phyloP scores from a whole-genome alignment of 1,140 invertebrate species.

The Penaeus indicus region DNA sequence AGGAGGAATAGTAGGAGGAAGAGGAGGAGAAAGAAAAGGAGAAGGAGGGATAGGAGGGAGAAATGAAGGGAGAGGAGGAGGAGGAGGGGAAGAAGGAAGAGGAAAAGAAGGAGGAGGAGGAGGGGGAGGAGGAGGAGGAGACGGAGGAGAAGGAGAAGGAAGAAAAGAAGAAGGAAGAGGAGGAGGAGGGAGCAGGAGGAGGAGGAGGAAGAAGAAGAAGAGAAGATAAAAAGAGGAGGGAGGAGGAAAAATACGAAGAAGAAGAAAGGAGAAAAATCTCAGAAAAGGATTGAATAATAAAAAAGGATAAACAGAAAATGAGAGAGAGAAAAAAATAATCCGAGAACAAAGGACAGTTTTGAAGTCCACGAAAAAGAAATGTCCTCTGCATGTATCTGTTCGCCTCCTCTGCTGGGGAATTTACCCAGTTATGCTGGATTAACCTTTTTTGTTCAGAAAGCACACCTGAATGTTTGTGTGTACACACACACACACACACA shows the following conservation, averaged over 20 bases:
- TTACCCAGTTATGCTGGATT: too few relatives aligned
- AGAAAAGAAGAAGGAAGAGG: neutral
- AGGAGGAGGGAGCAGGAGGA: neutral
- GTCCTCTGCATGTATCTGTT: too few relatives aligned
- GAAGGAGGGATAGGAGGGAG: neutral
- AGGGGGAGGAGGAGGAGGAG: neutral
- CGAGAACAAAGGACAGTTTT: neutral
- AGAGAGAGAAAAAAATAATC: neutral
- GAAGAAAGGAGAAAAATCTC: neutral
- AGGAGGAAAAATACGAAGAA: neutral
- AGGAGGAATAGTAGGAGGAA: neutral
- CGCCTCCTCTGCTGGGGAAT: too few relatives aligned
- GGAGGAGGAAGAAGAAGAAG: neutral
- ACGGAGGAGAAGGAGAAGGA: neutral
- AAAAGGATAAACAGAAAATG: neutral
- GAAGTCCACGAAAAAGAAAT: too few relatives aligned
- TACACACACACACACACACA: neutral
- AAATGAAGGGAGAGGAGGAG: neutral
- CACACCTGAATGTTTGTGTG: too few relatives aligned
- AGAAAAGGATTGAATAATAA: neutral
- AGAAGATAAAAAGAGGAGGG: neutral
- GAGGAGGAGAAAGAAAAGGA: neutral
- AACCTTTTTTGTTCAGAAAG: too few relatives aligned
- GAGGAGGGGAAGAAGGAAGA: neutral
- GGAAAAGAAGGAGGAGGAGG: too few relatives aligned